phyloP scores from a whole-genome alignment of 2,888 invertebrate genomes.

The Pristionchus exspectatus region DNA sequence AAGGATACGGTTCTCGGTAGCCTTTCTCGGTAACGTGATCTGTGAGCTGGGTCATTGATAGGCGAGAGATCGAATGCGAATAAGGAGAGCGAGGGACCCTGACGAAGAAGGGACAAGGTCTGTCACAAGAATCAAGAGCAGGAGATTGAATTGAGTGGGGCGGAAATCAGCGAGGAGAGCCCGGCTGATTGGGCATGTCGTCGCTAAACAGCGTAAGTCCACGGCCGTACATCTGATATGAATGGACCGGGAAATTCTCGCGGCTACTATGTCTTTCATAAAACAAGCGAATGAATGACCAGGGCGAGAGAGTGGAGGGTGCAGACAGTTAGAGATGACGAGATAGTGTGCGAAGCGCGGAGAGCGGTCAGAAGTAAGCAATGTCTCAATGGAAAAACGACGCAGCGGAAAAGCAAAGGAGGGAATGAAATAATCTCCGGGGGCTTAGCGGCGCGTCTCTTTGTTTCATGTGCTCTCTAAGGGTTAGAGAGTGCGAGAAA shows the following conservation, averaged over 20 bases:
- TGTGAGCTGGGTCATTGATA: not conserved
- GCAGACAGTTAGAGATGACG: not conserved
- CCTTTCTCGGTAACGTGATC: not conserved
- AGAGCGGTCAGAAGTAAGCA: not conserved
- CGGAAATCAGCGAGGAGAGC: not conserved
- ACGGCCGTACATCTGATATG: not conserved
- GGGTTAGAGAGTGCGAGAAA: not conserved
- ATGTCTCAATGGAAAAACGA: not conserved
- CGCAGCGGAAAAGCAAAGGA: not conserved
- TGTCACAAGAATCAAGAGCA: not conserved
- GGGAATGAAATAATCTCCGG: not conserved
- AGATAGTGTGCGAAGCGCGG: not conserved
- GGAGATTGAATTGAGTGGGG: not conserved
- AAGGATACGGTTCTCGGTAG: not conserved
- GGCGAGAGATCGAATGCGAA: not conserved
- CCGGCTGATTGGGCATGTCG: not conserved
- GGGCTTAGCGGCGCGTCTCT: not conserved
- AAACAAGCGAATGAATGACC: not conserved
- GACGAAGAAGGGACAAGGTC: not conserved
- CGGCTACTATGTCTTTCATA: not conserved
- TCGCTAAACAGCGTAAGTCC: not conserved
- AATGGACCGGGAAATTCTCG: not conserved
- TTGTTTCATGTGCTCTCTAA: not conserved
- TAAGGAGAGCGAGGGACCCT: not conserved
- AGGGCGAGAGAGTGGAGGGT: not conserved